Conservation (phyloP, 1,140 invertebrate genomes). For the Drosophila orena region DNA sequence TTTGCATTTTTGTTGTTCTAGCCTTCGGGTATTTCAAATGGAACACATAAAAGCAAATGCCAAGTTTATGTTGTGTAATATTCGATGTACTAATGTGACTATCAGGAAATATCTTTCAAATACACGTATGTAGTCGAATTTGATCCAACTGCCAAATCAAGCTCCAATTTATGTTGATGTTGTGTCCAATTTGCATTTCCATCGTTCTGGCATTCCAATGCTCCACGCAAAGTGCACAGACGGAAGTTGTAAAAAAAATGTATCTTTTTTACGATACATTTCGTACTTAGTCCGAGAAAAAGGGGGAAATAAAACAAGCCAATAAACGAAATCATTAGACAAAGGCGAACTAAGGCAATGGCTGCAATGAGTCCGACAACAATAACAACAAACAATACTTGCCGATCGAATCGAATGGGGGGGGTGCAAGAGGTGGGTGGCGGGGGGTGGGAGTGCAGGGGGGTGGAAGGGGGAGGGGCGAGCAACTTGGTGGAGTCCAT, state of each 20-base stretch:
- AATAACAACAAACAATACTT: conserved; percentile 40
- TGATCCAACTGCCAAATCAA: not conserved
- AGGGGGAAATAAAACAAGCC: conserved; percentile 35
- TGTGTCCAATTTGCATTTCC: not conserved
- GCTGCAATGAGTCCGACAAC: conserved; percentile 34
- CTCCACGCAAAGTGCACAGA: conserved; percentile 26
- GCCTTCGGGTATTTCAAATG: no score
- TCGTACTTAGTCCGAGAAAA: not conserved
- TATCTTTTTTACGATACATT: conserved; percentile 11
- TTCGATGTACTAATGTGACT: not conserved
- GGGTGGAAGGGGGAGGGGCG: not conserved
- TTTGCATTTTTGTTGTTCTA: no score
- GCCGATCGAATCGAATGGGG: conserved; percentile 45
- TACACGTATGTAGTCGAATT: not conserved
- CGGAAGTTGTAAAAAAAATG: conserved; percentile 29
- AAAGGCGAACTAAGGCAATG: conserved; percentile 52
- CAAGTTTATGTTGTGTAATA: no score
- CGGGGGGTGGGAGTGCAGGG: not conserved
- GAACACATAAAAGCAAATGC: no score
- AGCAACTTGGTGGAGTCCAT: conserved; percentile 20
- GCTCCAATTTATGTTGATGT: not conserved
- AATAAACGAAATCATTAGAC: conserved; percentile 71
- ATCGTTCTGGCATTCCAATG: conserved; percentile 1
- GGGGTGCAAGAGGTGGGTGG: conserved; percentile 6
- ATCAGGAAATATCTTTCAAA: not conserved